phyloP scores from a whole-genome alignment of 2,113 vertebrate species.

The Antennarius striatus region DNA sequence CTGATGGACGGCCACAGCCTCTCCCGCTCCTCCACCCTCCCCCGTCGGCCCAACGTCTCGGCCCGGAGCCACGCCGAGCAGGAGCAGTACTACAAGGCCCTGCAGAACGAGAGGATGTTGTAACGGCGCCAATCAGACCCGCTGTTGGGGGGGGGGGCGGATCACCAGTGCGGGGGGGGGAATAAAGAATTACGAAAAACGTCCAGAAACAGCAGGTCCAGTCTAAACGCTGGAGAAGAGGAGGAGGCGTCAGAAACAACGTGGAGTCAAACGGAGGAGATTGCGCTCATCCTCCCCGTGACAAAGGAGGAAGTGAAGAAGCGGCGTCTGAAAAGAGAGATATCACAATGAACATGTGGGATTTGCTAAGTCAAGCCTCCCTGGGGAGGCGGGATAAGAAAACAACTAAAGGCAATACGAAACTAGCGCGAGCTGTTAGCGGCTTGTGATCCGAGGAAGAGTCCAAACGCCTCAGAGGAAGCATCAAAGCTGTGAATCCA shows the following conservation, averaged over 20 bases:
- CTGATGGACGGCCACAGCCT: slow-evolving; percentile 77
- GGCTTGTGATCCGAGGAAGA: slow-evolving; percentile 6
- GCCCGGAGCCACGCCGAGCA: slow-evolving; percentile 74
- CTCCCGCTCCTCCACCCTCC: slow-evolving; percentile 85
- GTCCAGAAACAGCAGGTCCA: slow-evolving; percentile 18
- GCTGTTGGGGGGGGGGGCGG: background rate
- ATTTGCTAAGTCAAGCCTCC: slow-evolving; percentile 55
- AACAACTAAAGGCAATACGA: slow-evolving; percentile 55
- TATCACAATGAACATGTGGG: slow-evolving; percentile 41
- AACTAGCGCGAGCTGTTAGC: slow-evolving; percentile 32
- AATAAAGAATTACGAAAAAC: slow-evolving; percentile 20
- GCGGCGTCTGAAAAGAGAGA: slow-evolving; percentile 40
- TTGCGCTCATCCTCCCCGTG: no score
- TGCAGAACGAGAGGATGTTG: slow-evolving; percentile 76
- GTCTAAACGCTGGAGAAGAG: slow-evolving; percentile 24
- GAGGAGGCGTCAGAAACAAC: background rate
- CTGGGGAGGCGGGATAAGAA: slow-evolving; percentile 41
- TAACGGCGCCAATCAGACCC: slow-evolving; percentile 34
- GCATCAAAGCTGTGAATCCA: no score
- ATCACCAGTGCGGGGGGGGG: background rate
- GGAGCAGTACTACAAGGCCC: slow-evolving; percentile 77
- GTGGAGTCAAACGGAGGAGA: background rate
- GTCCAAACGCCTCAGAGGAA: no score
- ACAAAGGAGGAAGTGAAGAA: slow-evolving; percentile 8
- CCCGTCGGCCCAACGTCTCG: slow-evolving; percentile 77